Evolutionary conservation across 2,797 vertebrate species (phyloP).

Genomic region (Melanotaenia maccullochi): DNA sequence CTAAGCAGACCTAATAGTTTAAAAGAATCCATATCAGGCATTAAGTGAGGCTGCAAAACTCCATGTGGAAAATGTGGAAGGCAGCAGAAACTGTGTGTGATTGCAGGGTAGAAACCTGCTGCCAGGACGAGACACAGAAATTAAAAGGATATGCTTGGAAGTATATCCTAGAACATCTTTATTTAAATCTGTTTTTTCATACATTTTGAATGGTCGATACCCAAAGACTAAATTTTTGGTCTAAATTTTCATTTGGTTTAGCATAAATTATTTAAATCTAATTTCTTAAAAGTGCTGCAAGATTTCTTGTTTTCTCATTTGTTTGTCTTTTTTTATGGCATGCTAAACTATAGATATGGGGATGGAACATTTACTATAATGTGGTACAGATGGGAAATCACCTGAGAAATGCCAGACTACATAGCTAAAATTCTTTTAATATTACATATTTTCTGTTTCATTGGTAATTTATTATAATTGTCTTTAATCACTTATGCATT

Average conservation of each 20-base stretch:
- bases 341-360: not conserved
- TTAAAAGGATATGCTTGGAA: not conserved
- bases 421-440: no score
- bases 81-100: conserved; percentile 3
- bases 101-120: not conserved
- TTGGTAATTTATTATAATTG: no score
- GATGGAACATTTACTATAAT: not conserved
- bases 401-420: no score
- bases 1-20: conserved; percentile 58
- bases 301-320: no score
- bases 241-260: no score
- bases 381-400: not conserved
- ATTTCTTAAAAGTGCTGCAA: no score
- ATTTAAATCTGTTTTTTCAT: not conserved
- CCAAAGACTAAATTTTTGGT: no score
- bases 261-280: no score
- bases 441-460: no score
- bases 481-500: no score
- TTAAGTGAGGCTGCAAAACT: conserved; percentile 38
- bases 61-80: conserved; percentile 43
- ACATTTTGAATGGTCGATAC: no score
- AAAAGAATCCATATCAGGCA: conserved; percentile 58
- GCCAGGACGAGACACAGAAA: conserved; percentile 22
- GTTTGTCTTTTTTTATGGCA: not conserved
- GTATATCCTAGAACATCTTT: not conserved